Evolutionary conservation across 2,113 vertebrate species (phyloP).

Genomic region (Chauna torquata): DNA sequence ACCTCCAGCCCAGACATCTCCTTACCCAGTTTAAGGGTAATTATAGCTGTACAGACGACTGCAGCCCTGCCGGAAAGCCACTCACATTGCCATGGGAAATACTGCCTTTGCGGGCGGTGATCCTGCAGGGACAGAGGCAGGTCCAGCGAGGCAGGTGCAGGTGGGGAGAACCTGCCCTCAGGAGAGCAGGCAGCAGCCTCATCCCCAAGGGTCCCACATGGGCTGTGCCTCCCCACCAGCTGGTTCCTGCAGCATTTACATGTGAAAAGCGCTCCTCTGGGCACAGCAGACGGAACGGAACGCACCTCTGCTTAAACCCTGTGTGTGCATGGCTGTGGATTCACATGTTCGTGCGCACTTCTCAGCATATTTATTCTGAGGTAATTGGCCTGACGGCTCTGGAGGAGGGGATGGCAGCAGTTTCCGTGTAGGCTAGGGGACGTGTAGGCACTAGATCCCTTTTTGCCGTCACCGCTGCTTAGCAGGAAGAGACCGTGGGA

Average conservation of each 20-base stretch:
- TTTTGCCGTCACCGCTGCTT: not conserved
- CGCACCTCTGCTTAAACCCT: not conserved
- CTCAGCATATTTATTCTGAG: not conserved
- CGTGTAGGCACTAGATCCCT: not conserved
- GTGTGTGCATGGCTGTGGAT: not conserved
- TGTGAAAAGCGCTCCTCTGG: fast-evolving
- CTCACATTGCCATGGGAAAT: fast-evolving
- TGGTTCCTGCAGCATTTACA: fast-evolving
- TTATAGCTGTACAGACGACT: not conserved
- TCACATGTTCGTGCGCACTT: fast-evolving
- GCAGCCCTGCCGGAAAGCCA: not conserved
- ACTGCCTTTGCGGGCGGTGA: fast-evolving
- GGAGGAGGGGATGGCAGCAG: not conserved
- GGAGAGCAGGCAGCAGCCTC: not conserved
- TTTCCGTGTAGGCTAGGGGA: not conserved
- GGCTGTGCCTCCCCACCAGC: not conserved
- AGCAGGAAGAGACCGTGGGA: not conserved
- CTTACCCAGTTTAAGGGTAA: not conserved
- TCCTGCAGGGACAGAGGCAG: not conserved
- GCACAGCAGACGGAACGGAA: not conserved
- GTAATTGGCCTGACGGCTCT: fast-evolving
- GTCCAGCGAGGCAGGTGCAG: not conserved
- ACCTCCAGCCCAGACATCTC: not conserved
- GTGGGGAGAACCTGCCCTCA: not conserved
- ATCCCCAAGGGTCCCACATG: no score